phyloP scores from a whole-genome alignment of 2,888 invertebrate species.

The Linyphia triangularis region DNA sequence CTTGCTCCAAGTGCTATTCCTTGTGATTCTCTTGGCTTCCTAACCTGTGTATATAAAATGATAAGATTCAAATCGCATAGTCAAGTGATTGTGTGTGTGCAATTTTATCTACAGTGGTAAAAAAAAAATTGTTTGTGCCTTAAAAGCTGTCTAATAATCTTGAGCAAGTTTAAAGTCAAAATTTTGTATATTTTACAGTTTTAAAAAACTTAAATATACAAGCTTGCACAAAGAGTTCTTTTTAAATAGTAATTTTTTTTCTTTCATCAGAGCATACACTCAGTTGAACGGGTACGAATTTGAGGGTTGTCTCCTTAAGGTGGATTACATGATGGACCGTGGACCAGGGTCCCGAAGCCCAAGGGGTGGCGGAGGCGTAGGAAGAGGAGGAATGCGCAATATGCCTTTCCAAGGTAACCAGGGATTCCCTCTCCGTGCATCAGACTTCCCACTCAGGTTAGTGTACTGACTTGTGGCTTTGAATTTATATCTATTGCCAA shows the following conservation, averaged over 20 bases:
- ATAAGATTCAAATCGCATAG: not conserved
- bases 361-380: conserved; percentile 67
- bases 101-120: not conserved
- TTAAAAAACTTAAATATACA: too few relatives aligned
- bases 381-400: conserved; percentile 48
- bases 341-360: conserved; percentile 76
- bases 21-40: not conserved
- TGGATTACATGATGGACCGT: conserved; percentile 88
- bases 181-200: too few relatives aligned
- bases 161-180: too few relatives aligned
- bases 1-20: conserved; percentile 11
- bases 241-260: not conserved
- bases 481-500: too few relatives aligned
- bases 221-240: too few relatives aligned
- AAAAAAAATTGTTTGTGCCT: too few relatives aligned
- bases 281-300: conserved; percentile 92
- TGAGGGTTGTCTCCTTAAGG: conserved; percentile 91
- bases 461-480: not conserved
- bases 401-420: conserved; percentile 70
- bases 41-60: conserved; percentile 20
- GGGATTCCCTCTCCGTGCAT: conserved; percentile 65
- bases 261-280: conserved; percentile 86
- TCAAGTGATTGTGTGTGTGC: not conserved
- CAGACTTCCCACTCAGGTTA: conserved; percentile 75
- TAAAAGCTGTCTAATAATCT: too few relatives aligned